A percentile compares a stretch with the other conserved stretches of the same genome.
phyloP scores from a whole-genome alignment of 1,140 invertebrate species.

The Agrilus planipennis region DNA sequence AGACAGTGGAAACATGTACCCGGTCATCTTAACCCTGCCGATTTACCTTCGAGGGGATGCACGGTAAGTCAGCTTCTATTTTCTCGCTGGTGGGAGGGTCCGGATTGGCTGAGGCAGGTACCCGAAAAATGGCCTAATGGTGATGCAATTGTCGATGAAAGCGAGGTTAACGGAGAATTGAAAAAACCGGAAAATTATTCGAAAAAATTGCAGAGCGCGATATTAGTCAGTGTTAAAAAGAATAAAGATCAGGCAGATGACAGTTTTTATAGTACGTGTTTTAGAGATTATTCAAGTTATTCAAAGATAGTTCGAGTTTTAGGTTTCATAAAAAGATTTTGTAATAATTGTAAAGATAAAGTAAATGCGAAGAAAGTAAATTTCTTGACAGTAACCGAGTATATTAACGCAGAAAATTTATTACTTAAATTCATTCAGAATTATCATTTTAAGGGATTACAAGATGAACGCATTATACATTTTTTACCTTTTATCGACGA shows the following conservation, averaged over 20 bases:
- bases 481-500: background rate
- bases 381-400: background rate
- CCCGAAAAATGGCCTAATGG: background rate
- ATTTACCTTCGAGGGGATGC: no score
- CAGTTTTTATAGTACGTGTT: constrained; percentile 10
- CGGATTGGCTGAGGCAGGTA: background rate
- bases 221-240: constrained; percentile 1
- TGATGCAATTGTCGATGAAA: background rate
- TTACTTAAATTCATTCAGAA: background rate
- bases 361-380: background rate
- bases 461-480: background rate
- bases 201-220: constrained; percentile 2
- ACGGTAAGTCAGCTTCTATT: no score
- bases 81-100: background rate
- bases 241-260: background rate
- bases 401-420: background rate
- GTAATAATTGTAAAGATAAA: background rate
- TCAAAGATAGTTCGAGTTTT: background rate
- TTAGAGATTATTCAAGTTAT: background rate
- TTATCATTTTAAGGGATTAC: background rate
- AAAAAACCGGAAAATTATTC: background rate
- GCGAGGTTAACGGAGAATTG: background rate
- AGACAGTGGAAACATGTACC: no score
- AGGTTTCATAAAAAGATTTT: background rate
- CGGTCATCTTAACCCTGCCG: no score